Conservation (phyloP, 2,888 invertebrate genomes). For the Melolontha melolontha region DNA sequence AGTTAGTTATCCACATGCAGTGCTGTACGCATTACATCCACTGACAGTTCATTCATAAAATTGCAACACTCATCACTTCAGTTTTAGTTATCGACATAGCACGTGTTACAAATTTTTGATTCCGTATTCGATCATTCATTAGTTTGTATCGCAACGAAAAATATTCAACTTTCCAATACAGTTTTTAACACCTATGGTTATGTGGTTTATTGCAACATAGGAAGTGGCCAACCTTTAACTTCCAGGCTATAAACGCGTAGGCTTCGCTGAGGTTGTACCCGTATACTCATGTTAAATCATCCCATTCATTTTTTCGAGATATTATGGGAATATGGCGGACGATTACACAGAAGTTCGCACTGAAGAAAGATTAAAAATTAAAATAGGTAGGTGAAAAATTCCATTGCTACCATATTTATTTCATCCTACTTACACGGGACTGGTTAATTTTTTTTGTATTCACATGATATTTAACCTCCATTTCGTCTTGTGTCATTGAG, state of each 20-base stretch:
- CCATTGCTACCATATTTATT: conserved; percentile 18
- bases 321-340: conserved; percentile 89
- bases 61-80: conserved; percentile 40
- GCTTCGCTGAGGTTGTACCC: conserved; percentile 41
- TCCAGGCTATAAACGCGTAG: conserved; percentile 50
- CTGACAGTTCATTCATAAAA: conserved; percentile 60
- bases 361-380: conserved; percentile 93
- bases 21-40: conserved; percentile 53
- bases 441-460: conserved; percentile 10
- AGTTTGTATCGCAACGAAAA: conserved; percentile 13
- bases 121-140: conserved; percentile 13
- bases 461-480: conserved; percentile 30
- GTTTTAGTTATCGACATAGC: conserved; percentile 43
- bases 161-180: conserved; percentile 1
- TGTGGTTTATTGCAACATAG: conserved; percentile 49
- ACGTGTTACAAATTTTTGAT: conserved; percentile 48
- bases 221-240: conserved; percentile 52
- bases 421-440: not conserved
- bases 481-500: conserved; percentile 44
- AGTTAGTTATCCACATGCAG: conserved; percentile 51
- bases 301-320: conserved; percentile 63
- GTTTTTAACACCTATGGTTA: conserved; percentile 32
- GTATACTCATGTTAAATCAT: conserved; percentile 59
- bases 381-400: conserved; percentile 81
- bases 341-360: conserved; percentile 90